phyloP scores from a whole-genome alignment of 2,888 invertebrate genomes.

The Ennomos quercinarius region DNA sequence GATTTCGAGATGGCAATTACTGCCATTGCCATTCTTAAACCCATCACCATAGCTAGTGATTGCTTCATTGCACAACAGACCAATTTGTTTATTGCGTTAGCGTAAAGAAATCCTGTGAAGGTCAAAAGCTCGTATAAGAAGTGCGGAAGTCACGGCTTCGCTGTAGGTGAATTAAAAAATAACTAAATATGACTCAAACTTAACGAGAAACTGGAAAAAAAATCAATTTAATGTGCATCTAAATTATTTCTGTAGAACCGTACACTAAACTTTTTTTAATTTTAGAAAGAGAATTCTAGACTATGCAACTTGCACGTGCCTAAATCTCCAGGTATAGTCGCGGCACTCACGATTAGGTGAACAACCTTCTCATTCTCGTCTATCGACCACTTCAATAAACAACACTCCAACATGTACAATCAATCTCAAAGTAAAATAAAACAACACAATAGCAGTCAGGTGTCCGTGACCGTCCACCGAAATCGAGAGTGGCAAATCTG shows the following conservation, averaged over 20 bases:
- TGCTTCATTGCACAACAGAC: conserved; percentile 47
- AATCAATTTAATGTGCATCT: not conserved
- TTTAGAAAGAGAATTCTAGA: too few species aligned
- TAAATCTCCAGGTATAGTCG: too few species aligned
- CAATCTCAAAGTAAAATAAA: conserved; percentile 4
- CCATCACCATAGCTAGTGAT: conserved; percentile 22
- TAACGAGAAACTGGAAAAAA: conserved; percentile 20
- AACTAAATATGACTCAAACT: conserved; percentile 33
- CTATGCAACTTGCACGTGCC: too few species aligned
- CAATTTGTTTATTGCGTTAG: conserved; percentile 39
- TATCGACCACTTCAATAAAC: too few species aligned
- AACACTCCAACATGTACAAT: conserved; percentile 17
- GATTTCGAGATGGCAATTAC: too few species aligned
- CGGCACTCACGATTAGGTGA: too few species aligned
- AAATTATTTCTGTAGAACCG: too few species aligned
- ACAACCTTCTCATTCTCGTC: too few species aligned
- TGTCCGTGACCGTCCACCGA: conserved; percentile 75
- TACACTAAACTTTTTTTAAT: too few species aligned
- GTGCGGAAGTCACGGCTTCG: conserved; percentile 58
- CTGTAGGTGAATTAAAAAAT: conserved; percentile 33
- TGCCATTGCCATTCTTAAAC: conserved; percentile 1
- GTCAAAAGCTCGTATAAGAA: conserved; percentile 46
- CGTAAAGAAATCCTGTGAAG: conserved; percentile 40
- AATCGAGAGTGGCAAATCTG: conserved; percentile 72
- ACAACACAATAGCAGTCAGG: conserved; percentile 49